Base-by-base conservation (phyloP, 2,888 invertebrate species). In the Drosophila paramelanica region DNA sequence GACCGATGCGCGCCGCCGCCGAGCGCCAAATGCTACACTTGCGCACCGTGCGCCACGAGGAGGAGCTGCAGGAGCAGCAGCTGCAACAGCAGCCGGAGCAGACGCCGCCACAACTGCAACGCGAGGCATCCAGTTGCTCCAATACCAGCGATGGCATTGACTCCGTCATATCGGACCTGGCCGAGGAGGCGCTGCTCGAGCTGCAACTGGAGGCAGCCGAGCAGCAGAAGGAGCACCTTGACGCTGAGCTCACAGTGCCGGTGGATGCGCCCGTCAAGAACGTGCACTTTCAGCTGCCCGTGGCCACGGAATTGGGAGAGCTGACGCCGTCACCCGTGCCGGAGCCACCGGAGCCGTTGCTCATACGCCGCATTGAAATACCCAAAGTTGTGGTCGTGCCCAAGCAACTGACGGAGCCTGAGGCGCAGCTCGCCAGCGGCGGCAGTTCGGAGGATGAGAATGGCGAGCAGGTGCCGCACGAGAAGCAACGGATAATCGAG, bases 71-170 rank as follows among this genome's bases (percentile, higher is more conserved):
- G 17, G 62, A 85, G 45, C 56, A 70, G 7, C 71, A 75, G 4
- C 77, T 76, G 17, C 78, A 79, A 20, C 70, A 76, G 10, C 78
- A 78, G 25, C 13, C 42, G 1, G n/a, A 4, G n/a, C 73, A 77
- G 13, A 11, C 5, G 0, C 62, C 83, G 79, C 1, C 77, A 0
- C 76, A 73, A 10, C 77, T 89, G 17, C 78, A 88, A 11, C 82
- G 90, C 8, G 82, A 89, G 45, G 65, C 65, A 5, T 91, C 92
- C 1, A 81, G 61, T 8, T 90, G 89, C 23, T 92, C 92, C 5
- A 91, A 91, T 52, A 91, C 89, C 0, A 91, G 91, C 58, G 89
- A 91, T 70, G 91, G 88, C 36, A 88, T 90, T 5, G 92, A 92
- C 13, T 92, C 91, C 1, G 90, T 90, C 4, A 90, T 91, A 52